Conservation (phyloP, 1,140 invertebrate species). For the Onthophagus taurus region DNA sequence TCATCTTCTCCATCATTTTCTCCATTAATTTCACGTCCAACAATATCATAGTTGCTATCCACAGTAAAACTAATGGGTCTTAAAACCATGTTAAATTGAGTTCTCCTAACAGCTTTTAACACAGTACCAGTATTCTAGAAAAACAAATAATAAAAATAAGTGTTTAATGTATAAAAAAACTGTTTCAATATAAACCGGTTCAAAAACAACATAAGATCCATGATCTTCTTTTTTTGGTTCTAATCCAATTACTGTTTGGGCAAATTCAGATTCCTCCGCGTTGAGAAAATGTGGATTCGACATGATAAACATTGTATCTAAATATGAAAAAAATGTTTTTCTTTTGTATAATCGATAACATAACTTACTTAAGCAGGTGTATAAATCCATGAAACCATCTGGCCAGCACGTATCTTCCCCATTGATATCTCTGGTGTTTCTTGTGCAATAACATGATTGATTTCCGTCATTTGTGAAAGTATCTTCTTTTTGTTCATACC, state of each 20-base stretch:
- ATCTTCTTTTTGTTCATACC: constrained; percentile 3
- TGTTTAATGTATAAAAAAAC: too few species aligned
- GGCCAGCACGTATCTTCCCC: constrained; percentile 1
- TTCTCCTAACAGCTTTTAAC: too few species aligned
- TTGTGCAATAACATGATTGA: not conserved
- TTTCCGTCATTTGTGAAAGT: not conserved
- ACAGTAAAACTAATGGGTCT: too few species aligned
- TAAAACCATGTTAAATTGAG: too few species aligned
- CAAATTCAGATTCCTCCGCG: constrained; percentile 4
- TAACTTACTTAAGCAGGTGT: constrained; percentile 7
- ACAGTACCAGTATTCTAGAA: too few species aligned
- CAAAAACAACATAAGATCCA: constrained; percentile 7
- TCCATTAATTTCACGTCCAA: too few species aligned
- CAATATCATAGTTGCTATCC: too few species aligned
- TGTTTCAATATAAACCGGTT: constrained; percentile 12
- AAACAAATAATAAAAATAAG: too few species aligned
- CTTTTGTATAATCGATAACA: too few species aligned
- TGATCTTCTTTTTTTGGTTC: constrained; percentile 5
- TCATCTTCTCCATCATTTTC: too few species aligned
- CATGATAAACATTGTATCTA: constrained; percentile 5
- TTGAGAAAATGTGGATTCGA: constrained; percentile 14
- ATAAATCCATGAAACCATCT: constrained; percentile 8
- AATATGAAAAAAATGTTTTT: not conserved
- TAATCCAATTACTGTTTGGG: constrained; percentile 1
- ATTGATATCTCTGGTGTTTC: constrained; percentile 1